phyloP scores from a whole-genome alignment of 2,113 vertebrate genomes.

The Forbesichthys agassizii region DNA sequence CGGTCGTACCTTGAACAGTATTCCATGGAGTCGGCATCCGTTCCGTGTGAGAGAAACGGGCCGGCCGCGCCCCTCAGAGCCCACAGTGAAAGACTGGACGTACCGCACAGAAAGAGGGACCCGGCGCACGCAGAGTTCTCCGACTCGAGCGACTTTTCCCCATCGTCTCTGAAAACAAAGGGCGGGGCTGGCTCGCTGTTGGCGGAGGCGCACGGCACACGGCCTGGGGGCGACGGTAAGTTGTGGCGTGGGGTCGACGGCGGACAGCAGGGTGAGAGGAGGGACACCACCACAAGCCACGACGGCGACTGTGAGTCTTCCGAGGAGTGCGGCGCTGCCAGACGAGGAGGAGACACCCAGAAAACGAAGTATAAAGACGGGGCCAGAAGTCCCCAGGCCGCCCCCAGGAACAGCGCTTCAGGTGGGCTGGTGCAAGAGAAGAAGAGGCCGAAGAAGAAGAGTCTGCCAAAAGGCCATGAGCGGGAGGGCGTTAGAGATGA shows the following conservation, averaged over 20 bases:
- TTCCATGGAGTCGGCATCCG: constrained; percentile 66
- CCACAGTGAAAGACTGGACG: constrained; percentile 52
- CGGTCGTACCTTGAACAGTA: constrained; percentile 76
- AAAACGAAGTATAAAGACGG: background rate
- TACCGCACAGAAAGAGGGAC: constrained; percentile 48
- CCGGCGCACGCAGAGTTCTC: constrained; percentile 44
- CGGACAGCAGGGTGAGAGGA: constrained; percentile 55
- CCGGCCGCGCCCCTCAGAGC: constrained; percentile 35
- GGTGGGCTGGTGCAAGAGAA: constrained; percentile 52
- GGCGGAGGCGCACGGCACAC: constrained; percentile 60
- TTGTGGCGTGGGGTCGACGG: constrained; percentile 36
- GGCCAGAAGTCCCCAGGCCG: constrained; percentile 17
- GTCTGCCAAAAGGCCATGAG: constrained; percentile 24
- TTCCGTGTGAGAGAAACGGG: constrained; percentile 60
- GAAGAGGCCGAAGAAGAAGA: constrained; percentile 62
- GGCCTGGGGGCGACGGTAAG: constrained; percentile 41
- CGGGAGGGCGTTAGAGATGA: constrained; percentile 27
- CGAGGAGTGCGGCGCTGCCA: constrained; percentile 58
- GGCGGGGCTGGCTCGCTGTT: constrained; percentile 66
- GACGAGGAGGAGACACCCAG: constrained; percentile 21
- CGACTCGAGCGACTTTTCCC: constrained; percentile 66
- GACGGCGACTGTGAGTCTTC: constrained; percentile 75
- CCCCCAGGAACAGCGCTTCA: background rate
- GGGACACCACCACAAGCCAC: constrained; percentile 57
- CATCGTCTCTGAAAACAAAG: constrained; percentile 53